These are phyloP conservation scores for Boulengeromyrus knoepffleri DNA, from an alignment of 2,113 vertebrate genomes.

Conservation along the genomic window DNA sequence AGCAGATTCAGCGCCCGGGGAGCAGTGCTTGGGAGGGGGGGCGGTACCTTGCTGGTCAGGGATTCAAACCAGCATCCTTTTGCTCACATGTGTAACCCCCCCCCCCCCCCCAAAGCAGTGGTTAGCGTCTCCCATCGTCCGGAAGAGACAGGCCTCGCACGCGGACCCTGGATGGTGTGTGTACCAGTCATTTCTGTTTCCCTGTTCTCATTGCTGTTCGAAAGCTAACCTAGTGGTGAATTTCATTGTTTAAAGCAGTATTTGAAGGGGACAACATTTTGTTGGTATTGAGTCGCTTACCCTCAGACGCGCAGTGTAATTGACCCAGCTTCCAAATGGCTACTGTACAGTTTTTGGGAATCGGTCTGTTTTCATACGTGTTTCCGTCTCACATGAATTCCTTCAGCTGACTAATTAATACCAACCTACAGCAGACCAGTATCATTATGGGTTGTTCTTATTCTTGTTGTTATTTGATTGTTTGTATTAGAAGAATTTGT, in stretches of 20 bases:
- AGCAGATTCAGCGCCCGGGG: too few species aligned
- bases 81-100: neutral
- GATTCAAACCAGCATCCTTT: neutral
- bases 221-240: neutral
- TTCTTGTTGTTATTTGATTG: neutral
- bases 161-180: neutral
- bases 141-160: too few species aligned
- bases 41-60: too few species aligned
- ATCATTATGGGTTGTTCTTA: neutral
- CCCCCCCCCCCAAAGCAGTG: neutral
- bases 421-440: neutral
- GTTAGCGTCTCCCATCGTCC: neutral
- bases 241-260: neutral
- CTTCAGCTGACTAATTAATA: neutral
- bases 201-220: neutral
- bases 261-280: neutral
- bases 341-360: neutral
- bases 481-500: neutral
- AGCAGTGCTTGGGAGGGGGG: too few species aligned
- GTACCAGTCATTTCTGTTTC: neutral
- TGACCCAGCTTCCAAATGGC: neutral
- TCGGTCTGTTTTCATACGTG: neutral
- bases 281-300: neutral
- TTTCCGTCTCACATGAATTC: neutral
- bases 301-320: neutral